Evolutionary conservation across 23 tunicate genomes (phyloP).

Genomic region (Clavelina lepadiformis): DNA sequence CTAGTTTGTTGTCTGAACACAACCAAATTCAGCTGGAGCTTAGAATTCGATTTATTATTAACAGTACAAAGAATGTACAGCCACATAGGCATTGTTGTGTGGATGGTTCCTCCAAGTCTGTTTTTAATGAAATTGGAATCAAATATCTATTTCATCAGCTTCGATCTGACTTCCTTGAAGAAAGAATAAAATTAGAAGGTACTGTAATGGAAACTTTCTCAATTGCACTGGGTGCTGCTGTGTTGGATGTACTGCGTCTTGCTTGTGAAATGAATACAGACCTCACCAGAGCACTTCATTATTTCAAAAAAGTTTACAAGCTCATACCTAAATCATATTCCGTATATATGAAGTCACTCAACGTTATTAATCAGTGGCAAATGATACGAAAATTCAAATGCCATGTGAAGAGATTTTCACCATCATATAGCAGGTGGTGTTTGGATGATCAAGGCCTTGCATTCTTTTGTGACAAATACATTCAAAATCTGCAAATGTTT

Average conservation of each 20-base stretch:
- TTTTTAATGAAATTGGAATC: constrained; percentile 23
- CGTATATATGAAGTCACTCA: background rate
- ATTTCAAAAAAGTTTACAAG: constrained; percentile 4
- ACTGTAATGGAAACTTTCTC: constrained; percentile 10
- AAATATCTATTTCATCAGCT: constrained; percentile 25
- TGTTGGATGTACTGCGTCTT: constrained; percentile 28
- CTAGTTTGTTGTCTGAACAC: too few relatives aligned
- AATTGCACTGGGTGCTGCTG: constrained; percentile 36
- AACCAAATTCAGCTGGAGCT: too few relatives aligned
- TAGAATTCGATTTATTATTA: too few relatives aligned
- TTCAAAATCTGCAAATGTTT: constrained; percentile 20
- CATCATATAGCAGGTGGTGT: constrained; percentile 3
- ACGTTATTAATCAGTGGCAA: background rate
- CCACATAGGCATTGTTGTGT: constrained; percentile 2
- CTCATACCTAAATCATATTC: constrained; percentile 11
- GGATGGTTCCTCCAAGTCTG: constrained; percentile 1
- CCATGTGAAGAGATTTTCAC: constrained; percentile 8
- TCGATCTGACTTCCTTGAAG: constrained; percentile 23
- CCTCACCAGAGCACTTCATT: background rate
- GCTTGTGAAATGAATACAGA: constrained; percentile 13
- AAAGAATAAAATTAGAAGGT: background rate
- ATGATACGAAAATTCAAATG: constrained; percentile 13
- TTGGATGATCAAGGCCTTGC: background rate
- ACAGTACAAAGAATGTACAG: too few relatives aligned
- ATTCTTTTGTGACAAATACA: constrained; percentile 8